These are phyloP conservation scores for Rhynchonema sp. DNA, from an alignment of 2,888 invertebrate species.

Conservation along the genomic window DNA sequence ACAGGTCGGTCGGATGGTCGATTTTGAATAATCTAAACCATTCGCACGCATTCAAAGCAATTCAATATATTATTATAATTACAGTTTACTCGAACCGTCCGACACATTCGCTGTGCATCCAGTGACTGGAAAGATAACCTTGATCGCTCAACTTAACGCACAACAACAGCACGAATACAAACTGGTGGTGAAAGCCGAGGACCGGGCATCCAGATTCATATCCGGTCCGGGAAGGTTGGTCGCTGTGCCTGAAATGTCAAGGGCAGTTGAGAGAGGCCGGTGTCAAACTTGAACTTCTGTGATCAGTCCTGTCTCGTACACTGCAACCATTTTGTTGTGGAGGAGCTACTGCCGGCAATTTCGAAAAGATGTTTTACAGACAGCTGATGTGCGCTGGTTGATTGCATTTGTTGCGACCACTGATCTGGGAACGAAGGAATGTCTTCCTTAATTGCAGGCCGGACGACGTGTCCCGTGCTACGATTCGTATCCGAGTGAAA, in stretches of 20 bases:
- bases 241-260: no score
- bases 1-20: conserved; percentile 44
- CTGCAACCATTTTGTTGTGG: no score
- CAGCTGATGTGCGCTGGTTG: no score
- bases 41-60: background rate
- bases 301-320: no score
- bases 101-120: conserved; percentile 68
- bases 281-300: no score
- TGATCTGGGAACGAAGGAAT: no score
- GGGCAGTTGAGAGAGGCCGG: no score
- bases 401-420: no score
- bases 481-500: conserved; percentile 43
- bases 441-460: background rate
- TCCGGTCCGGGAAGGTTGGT: background rate
- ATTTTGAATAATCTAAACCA: background rate
- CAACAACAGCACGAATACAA: conserved; percentile 38
- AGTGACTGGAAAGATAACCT: conserved; percentile 63
- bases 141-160: conserved; percentile 48
- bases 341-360: no score
- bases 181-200: conserved; percentile 59
- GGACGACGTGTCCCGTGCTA: conserved; percentile 4
- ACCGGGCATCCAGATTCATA: conserved; percentile 49
- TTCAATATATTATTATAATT: background rate
- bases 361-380: no score
- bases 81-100: background rate